Conservation (phyloP, 2,797 vertebrate species). For the Platyrinchus mystaceus region DNA sequence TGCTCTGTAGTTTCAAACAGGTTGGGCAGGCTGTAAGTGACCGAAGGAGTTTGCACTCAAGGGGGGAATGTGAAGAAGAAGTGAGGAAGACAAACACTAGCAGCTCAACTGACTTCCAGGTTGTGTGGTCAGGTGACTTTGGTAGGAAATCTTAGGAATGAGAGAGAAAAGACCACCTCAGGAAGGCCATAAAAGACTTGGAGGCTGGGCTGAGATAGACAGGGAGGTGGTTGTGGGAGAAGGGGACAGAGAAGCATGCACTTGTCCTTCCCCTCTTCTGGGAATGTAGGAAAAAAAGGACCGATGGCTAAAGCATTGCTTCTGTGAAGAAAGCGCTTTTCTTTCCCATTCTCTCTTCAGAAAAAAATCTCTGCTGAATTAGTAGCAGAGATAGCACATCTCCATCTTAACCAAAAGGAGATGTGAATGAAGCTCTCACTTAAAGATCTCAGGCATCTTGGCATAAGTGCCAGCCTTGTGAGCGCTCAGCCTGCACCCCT, state of each 20-base stretch:
- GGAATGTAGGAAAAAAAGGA: neutral
- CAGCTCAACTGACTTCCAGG: neutral
- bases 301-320: neutral
- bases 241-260: neutral
- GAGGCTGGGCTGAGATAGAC: neutral
- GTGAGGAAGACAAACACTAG: neutral
- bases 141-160: neutral
- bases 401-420: neutral
- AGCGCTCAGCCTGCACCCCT: fast-evolving
- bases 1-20: neutral
- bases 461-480: fast-evolving
- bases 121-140: neutral
- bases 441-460: neutral
- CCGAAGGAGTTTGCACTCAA: neutral
- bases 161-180: neutral
- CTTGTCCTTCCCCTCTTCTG: neutral
- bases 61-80: neutral
- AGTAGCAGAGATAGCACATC: neutral
- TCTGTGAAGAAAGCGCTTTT: neutral
- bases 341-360: neutral
- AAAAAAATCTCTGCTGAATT: neutral
- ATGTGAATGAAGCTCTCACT: neutral
- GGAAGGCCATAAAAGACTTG: fast-evolving
- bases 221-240: neutral
- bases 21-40: neutral